A percentile compares a stretch with the other conserved stretches of the same genome.
Evolutionary conservation across 2,113 vertebrate genomes (phyloP).

Genomic region (Loxodonta africana): DNA sequence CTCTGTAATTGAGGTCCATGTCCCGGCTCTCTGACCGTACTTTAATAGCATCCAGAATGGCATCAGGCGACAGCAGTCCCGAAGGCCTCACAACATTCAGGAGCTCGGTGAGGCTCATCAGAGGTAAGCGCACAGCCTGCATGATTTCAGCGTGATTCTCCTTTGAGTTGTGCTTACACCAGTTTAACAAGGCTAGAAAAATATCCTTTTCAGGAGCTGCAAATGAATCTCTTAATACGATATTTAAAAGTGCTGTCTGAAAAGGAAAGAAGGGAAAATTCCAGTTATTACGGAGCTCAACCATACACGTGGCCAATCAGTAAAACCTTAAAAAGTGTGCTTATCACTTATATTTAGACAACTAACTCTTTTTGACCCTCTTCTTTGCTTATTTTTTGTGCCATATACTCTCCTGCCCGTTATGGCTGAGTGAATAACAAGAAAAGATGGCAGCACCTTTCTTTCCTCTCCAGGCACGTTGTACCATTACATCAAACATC

Average conservation of each 20-base stretch:
- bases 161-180: constrained; percentile 96
- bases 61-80: constrained; percentile 95
- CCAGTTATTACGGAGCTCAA: neutral
- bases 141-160: constrained; percentile 94
- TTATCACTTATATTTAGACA: neutral
- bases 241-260: constrained; percentile 94
- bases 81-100: constrained; percentile 97
- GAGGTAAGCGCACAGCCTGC: constrained; percentile 95
- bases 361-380: neutral
- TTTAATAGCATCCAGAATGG: constrained; percentile 99
- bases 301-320: neutral
- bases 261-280: constrained; percentile 56
- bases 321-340: constrained; percentile 13
- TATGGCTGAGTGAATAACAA: neutral
- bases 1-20: constrained; percentile 99
- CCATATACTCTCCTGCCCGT: neutral
- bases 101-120: constrained; percentile 98
- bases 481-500: constrained; percentile 15
- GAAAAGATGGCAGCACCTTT: neutral
- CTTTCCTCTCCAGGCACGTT: neutral
- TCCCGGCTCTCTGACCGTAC: constrained; percentile 97
- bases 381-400: constrained; percentile 3
- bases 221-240: constrained; percentile 96
- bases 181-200: constrained; percentile 96
- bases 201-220: constrained; percentile 98